These are phyloP conservation scores for Synodontis membranacea DNA, from an alignment of 2,113 vertebrate genomes.

Conservation along the genomic window DNA sequence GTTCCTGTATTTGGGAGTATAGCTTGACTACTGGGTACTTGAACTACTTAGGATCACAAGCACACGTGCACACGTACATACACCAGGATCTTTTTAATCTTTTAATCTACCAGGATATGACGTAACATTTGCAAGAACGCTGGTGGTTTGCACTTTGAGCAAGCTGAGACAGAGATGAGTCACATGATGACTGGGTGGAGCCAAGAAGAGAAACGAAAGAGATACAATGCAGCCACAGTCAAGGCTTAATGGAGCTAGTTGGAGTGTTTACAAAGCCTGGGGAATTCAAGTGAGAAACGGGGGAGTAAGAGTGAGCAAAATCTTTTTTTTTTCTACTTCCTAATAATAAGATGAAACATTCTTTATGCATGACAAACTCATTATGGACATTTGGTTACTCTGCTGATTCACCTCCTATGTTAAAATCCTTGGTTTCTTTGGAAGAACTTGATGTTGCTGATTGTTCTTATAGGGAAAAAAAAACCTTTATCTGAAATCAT, in stretches of 20 bases:
- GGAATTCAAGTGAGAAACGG: neutral
- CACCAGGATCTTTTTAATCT: no score
- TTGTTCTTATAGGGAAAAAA: neutral
- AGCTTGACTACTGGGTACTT: neutral
- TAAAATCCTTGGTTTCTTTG: neutral
- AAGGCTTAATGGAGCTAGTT: neutral
- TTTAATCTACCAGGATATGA: neutral
- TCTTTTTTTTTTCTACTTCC: neutral
- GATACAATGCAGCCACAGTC: neutral
- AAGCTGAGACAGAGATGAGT: neutral
- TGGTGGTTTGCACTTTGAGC: neutral
- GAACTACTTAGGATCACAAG: neutral
- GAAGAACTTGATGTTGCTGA: neutral
- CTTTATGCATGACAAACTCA: neutral
- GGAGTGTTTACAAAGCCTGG: neutral
- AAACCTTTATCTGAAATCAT: neutral
- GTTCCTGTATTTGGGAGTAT: neutral
- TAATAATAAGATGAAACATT: neutral
- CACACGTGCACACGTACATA: no score
- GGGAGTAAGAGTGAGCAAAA: neutral
- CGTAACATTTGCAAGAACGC: neutral
- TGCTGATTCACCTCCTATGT: neutral
- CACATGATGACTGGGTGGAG: slow-evolving; percentile 8
- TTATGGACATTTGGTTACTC: neutral
- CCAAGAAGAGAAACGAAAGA: slow-evolving; percentile 13